Evolutionary conservation across 1,140 invertebrate genomes (phyloP), one percentile per base, ranked within the genome.

Genomic region (Nomia melanderi): DNA sequence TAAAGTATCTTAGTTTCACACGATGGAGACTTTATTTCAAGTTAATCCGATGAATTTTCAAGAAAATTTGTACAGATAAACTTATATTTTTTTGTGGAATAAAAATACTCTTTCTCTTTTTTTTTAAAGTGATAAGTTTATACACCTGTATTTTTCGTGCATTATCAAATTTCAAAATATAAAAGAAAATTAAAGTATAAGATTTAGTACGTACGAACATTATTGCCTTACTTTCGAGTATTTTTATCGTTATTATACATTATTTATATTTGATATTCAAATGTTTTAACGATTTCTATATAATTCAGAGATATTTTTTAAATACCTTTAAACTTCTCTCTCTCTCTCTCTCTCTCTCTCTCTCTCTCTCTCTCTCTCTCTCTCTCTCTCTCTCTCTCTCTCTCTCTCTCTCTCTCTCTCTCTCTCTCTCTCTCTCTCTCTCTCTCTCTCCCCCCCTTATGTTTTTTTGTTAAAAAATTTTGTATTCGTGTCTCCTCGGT

Each of bases 201-300:
- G 67, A 60, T 70, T 77, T 70, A 70, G 67, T 77, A 41, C 23
- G 44, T 75, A 75, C 69, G 36, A 74, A 63, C 54, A 73, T 73
- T 77, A 36, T 59, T 74, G 56, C 25, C 31, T 65, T 81, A 81
- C 74, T 79, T 81, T 79, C 44, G 69, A 64, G 27, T 79, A 79
- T 79, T 79, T 17, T 79, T 63, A 66, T 81, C 77, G 36, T 56
- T 36, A 79, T 23, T 50, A 64, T 50, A 29, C 5, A 9, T 79
- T 81, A 33, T 79, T 80, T 80, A 77, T 60, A 71, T 72, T 81
- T 79, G 70, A 39, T 76, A 69, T 59, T 57, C 41, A 66, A 69
- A 69, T 50, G 64, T 75, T 67, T 75, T 57, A 59, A 69, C 17
- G 20, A 47, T 69, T 47, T 23, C n/a, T n/a, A 33, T 69, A 76